Conservation (phyloP, 1,140 invertebrate genomes). For the Melanaphis sacchari region DNA sequence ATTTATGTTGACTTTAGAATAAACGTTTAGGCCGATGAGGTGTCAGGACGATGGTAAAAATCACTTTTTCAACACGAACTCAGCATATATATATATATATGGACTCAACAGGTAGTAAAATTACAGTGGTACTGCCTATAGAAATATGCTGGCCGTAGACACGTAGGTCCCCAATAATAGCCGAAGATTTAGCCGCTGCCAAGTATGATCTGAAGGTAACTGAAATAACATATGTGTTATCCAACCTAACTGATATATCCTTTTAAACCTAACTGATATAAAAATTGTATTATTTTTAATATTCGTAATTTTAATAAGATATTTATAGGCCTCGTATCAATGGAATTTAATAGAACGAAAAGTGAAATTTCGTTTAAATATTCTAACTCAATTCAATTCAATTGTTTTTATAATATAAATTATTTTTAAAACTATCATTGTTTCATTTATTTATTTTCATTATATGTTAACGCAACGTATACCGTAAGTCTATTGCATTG, state of each 20-base stretch:
- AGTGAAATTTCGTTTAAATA: too few species aligned
- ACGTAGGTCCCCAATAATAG: not conserved
- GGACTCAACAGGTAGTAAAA: constrained; percentile 16
- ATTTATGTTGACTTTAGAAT: not conserved
- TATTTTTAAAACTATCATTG: too few species aligned
- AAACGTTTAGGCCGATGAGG: not conserved
- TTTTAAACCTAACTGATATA: not conserved
- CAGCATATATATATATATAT: not conserved
- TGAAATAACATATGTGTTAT: not conserved
- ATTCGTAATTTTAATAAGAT: not conserved
- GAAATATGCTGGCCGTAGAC: not conserved
- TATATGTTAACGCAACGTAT: not conserved
- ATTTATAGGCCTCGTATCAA: too few species aligned
- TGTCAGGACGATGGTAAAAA: not conserved
- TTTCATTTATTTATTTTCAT: not conserved
- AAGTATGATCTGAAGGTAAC: not conserved
- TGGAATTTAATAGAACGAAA: not conserved
- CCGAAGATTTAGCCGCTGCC: not conserved
- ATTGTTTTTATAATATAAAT: not conserved
- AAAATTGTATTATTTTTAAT: not conserved
- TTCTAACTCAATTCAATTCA: not conserved
- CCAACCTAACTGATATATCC: not conserved
- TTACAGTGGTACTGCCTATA: not conserved
- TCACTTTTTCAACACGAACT: constrained; percentile 21
- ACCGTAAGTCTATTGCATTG: not conserved